Percentiles rank a stretch among this genome's conserved stretches.
Conservation (phyloP, 2,797 vertebrate species). For the Alectoris magna region DNA sequence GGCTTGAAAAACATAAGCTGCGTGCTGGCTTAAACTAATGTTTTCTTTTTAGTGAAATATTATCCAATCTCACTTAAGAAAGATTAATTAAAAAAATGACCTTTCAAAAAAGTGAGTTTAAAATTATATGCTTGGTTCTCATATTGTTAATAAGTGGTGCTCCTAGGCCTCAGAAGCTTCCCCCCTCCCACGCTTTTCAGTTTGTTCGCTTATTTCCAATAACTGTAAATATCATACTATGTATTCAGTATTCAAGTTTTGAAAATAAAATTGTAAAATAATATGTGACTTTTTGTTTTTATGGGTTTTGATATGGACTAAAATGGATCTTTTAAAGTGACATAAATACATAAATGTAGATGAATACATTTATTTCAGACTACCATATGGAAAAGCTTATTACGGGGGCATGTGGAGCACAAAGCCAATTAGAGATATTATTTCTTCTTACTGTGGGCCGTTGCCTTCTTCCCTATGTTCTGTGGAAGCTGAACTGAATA, state of each 20-base stretch:
- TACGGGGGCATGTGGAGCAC: slow-evolving; percentile 66
- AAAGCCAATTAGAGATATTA: slow-evolving; percentile 71
- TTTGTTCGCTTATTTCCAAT: neutral
- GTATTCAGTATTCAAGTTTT: slow-evolving; percentile 11
- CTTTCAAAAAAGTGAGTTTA: slow-evolving; percentile 39
- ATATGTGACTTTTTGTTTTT: slow-evolving; percentile 49
- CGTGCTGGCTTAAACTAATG: neutral
- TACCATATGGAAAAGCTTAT: slow-evolving; percentile 70
- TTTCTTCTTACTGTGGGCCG: slow-evolving; percentile 52
- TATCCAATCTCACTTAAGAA: slow-evolving; percentile 18
- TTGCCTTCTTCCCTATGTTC: slow-evolving; percentile 6
- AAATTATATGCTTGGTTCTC: neutral
- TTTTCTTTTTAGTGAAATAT: slow-evolving; percentile 27
- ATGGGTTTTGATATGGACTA: slow-evolving; percentile 52
- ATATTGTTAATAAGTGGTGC: slow-evolving; percentile 45
- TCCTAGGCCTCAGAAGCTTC: slow-evolving; percentile 14
- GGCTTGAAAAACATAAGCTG: neutral
- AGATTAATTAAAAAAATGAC: slow-evolving; percentile 37
- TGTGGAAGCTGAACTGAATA: slow-evolving; percentile 28
- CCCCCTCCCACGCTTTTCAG: neutral
- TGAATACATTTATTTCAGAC: slow-evolving; percentile 68
- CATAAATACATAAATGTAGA: slow-evolving; percentile 54
- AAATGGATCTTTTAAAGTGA: slow-evolving; percentile 59
- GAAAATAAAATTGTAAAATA: slow-evolving; percentile 47
- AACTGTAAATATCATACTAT: slow-evolving; percentile 55